Evolutionary conservation across 2,797 vertebrate species (phyloP).

Genomic region (Micromesistius poutassou): DNA sequence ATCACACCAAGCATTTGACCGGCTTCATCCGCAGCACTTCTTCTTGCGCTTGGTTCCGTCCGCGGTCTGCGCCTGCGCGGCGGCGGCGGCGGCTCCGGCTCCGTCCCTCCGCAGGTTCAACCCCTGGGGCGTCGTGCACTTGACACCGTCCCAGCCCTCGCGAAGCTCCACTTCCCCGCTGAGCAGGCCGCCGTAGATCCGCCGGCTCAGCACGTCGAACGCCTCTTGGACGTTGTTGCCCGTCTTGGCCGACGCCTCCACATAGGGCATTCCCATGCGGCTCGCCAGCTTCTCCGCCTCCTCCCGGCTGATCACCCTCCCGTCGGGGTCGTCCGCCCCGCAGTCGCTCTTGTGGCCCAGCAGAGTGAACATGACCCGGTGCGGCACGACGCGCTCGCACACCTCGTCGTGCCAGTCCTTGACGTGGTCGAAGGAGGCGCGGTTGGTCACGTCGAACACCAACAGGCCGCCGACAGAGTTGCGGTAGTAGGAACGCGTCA

Average conservation of each 20-base stretch:
- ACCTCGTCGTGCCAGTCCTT: constrained; percentile 78
- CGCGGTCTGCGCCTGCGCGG: constrained; percentile 7
- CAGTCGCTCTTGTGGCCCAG: constrained; percentile 83
- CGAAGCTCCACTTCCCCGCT: constrained; percentile 65
- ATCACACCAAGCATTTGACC: background rate
- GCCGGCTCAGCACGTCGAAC: constrained; percentile 70
- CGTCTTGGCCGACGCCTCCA: constrained; percentile 80
- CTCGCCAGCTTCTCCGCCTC: constrained; percentile 77
- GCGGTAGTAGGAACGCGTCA: constrained; percentile 84
- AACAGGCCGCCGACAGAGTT: constrained; percentile 82
- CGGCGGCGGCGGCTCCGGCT: too few species aligned
- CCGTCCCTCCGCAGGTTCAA: constrained; percentile 43
- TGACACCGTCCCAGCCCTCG: constrained; percentile 79
- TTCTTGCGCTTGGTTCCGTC: constrained; percentile 28
- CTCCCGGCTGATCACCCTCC: constrained; percentile 64
- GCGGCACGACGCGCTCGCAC: constrained; percentile 71
- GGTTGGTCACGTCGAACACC: constrained; percentile 81
- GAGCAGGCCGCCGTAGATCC: constrained; percentile 74
- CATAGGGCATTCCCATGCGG: constrained; percentile 67
- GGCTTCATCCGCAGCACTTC: constrained; percentile 60
- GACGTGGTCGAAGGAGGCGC: constrained; percentile 77
- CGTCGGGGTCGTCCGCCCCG: constrained; percentile 31
- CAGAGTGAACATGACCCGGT: constrained; percentile 75
- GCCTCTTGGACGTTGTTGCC: constrained; percentile 73
- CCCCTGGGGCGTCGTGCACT: constrained; percentile 60